Evolutionary conservation across 2,888 invertebrate genomes (phyloP).

Genomic region (Heliothis peltigera): DNA sequence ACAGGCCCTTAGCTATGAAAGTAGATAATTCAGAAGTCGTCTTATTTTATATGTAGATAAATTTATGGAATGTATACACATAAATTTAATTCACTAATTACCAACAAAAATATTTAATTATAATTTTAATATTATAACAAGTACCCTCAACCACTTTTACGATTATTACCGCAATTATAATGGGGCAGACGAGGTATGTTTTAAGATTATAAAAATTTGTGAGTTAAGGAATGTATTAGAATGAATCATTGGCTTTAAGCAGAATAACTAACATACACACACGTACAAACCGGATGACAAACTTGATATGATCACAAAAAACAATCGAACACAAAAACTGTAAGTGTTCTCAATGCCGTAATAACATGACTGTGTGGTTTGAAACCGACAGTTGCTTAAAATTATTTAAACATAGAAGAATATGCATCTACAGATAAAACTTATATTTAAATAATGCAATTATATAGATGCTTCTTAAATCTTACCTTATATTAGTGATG

Average conservation of each 20-base stretch:
- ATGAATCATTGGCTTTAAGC: conserved; percentile 38
- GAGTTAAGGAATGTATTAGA: conserved; percentile 1
- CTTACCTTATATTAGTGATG: too few relatives aligned
- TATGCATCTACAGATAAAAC: background rate
- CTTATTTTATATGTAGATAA: too few relatives aligned
- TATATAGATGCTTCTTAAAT: too few relatives aligned
- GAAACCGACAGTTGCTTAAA: conserved; percentile 1
- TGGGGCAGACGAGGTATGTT: conserved; percentile 9
- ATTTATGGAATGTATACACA: too few relatives aligned
- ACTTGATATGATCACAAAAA: conserved; percentile 54
- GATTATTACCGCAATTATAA: conserved; percentile 20
- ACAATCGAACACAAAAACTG: conserved; percentile 48
- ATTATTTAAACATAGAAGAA: background rate
- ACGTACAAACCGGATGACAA: conserved; percentile 52
- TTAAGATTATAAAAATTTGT: conserved; percentile 28
- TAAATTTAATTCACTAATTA: background rate
- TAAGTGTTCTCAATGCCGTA: conserved; percentile 25
- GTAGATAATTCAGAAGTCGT: too few relatives aligned
- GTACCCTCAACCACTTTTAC: conserved; percentile 6
- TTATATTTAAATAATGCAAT: too few relatives aligned
- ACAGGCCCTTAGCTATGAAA: too few relatives aligned
- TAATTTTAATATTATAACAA: conserved; percentile 8
- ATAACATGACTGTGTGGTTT: conserved; percentile 7
- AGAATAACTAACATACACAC: conserved; percentile 25
- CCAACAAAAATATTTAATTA: background rate